phyloP scores from a whole-genome alignment of 2,888 invertebrate species.

The Rhodophaea formosa region DNA sequence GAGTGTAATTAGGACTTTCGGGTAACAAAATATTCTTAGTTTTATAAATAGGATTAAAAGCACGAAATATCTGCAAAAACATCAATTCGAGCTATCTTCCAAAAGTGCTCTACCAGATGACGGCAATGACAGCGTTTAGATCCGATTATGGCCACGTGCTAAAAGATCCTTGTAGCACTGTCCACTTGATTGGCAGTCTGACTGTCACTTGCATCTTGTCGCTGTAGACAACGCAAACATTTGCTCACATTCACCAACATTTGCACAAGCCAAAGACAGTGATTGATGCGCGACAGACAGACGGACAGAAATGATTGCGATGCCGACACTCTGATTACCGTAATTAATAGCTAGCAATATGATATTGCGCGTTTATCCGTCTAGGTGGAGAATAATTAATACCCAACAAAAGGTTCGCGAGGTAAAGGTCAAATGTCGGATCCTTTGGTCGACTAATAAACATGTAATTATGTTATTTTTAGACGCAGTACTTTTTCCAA shows the following conservation, averaged over 20 bases:
- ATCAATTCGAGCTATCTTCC: no score
- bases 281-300: constrained; percentile 5
- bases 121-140: no score
- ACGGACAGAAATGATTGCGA: background rate
- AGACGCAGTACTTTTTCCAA: no score
- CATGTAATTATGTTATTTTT: background rate
- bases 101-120: no score
- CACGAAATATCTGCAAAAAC: no score
- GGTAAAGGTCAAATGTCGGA: background rate
- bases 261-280: constrained; percentile 2
- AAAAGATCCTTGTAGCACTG: no score
- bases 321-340: background rate
- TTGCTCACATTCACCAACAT: background rate
- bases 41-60: no score
- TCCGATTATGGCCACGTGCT: no score
- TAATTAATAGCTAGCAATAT: background rate
- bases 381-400: background rate
- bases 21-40: no score
- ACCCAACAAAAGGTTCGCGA: background rate
- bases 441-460: background rate
- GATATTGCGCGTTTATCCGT: background rate
- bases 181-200: background rate
- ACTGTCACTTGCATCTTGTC: background rate
- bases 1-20: no score
- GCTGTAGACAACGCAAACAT: background rate